Evolutionary conservation across 2,113 vertebrate species (phyloP).

Genomic region (Nesospiza acunhae): DNA sequence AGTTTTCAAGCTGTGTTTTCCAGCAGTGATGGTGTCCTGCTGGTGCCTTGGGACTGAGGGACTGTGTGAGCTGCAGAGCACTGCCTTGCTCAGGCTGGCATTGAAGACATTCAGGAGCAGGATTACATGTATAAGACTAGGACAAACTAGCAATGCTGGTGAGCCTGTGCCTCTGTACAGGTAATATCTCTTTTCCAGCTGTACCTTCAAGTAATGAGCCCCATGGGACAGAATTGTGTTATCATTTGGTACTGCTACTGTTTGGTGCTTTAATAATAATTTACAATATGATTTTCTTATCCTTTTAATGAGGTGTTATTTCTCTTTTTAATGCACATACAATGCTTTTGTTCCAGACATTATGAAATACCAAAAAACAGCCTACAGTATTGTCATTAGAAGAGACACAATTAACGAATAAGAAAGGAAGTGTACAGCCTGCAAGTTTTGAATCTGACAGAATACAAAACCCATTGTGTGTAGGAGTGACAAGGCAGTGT

Average conservation of each 20-base stretch:
- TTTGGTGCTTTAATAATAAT: not conserved
- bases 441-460: not conserved
- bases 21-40: not conserved
- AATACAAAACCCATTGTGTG: not conserved
- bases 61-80: not conserved
- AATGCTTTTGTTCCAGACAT: not conserved
- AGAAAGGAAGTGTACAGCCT: not conserved
- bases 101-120: not conserved
- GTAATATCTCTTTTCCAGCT: not conserved
- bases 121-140: not conserved
- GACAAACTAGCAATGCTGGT: not conserved
- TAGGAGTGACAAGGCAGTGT: not conserved
- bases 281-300: not conserved
- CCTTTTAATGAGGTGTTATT: not conserved
- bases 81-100: not conserved
- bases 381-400: not conserved
- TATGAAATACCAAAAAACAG: not conserved
- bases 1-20: not conserved
- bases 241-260: not conserved
- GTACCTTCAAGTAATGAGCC: not conserved
- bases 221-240: not conserved
- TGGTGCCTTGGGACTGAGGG: not conserved
- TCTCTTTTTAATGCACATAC: not conserved
- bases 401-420: not conserved
- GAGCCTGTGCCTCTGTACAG: not conserved